Percentiles rank a stretch among this genome's conserved stretches.
Evolutionary conservation across 2,113 vertebrate species (phyloP).

Genomic region (Planiliza haematocheilus): DNA sequence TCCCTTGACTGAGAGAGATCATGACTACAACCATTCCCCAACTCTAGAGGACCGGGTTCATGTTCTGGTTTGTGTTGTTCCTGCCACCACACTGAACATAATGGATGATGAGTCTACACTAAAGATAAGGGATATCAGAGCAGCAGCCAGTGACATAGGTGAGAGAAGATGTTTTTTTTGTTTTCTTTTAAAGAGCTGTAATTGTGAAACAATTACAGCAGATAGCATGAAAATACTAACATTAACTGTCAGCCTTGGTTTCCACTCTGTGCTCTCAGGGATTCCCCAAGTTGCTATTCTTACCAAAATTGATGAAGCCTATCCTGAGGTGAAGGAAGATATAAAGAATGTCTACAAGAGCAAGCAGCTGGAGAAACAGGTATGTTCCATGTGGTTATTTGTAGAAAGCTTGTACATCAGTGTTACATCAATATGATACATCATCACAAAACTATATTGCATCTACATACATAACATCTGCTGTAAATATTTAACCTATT

Average conservation of each 20-base stretch:
- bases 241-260: not conserved
- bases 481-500: too few species aligned
- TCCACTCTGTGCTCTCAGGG: conserved; percentile 1
- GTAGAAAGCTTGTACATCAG: too few species aligned
- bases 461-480: too few species aligned
- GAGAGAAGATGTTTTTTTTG: not conserved
- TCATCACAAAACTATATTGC: too few species aligned
- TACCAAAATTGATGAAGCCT: conserved; percentile 48
- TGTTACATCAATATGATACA: too few species aligned
- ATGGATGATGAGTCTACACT: not conserved
- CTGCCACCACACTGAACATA: not conserved
- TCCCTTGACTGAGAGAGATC: not conserved
- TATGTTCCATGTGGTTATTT: too few species aligned
- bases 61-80: not conserved
- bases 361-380: conserved; percentile 17
- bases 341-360: conserved; percentile 16
- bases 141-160: not conserved
- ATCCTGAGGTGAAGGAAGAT: not conserved
- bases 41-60: not conserved
- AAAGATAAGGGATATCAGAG: not conserved
- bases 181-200: not conserved
- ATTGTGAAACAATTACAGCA: too few species aligned
- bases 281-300: conserved; percentile 51
- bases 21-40: not conserved
- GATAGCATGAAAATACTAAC: not conserved